Conservation (phyloP, 2,888 invertebrate genomes). For the Clusia tigrina region DNA sequence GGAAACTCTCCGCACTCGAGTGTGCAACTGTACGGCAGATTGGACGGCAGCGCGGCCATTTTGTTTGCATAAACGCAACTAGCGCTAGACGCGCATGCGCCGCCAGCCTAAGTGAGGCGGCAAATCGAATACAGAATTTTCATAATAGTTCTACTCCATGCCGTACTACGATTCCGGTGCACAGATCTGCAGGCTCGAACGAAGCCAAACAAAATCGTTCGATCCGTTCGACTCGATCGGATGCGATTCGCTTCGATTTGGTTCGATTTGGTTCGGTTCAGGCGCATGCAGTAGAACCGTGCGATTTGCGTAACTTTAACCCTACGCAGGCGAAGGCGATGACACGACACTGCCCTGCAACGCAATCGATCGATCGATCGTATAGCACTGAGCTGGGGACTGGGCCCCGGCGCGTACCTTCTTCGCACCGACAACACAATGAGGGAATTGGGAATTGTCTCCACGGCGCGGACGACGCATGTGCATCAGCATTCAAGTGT, state of each 20-base stretch:
- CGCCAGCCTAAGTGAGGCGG: no score
- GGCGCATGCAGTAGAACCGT: background rate
- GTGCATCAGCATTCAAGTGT: slow-evolving; percentile 57
- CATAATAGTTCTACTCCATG: background rate
- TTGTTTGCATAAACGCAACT: background rate
- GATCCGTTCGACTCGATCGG: no score
- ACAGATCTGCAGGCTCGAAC: background rate
- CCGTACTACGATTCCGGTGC: background rate
- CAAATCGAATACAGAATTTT: background rate
- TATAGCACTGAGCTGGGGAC: slow-evolving; percentile 1
- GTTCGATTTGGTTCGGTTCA: no score
- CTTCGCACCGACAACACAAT: background rate
- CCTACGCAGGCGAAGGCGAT: background rate
- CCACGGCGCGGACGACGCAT: background rate
- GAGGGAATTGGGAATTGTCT: no score
- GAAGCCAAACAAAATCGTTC: background rate
- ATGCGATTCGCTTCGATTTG: no score
- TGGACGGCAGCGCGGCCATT: slow-evolving; percentile 5
- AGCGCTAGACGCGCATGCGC: no score
- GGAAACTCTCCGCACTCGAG: no score
- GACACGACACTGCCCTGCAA: no score
- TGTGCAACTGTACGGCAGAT: no score
- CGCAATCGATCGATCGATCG: slow-evolving; percentile 13
- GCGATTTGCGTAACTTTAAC: background rate
- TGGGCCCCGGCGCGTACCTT: background rate